phyloP scores from a whole-genome alignment of 2,797 vertebrate species.

The Strix occidentalis region DNA sequence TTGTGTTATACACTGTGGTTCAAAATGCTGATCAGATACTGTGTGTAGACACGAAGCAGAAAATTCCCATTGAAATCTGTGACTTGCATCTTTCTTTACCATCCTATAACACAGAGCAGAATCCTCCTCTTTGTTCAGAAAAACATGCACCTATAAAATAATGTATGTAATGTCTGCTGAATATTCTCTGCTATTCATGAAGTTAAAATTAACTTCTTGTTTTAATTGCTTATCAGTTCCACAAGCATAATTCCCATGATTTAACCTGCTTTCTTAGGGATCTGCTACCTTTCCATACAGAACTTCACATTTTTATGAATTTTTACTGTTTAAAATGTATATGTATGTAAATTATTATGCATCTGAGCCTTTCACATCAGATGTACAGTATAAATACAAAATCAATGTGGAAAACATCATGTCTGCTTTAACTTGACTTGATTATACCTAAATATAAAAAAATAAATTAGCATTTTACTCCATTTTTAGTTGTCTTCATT shows the following conservation, averaged over 20 bases:
- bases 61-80: not conserved
- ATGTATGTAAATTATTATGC: slow-evolving; percentile 83
- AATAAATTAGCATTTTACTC: slow-evolving; percentile 78
- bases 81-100: not conserved
- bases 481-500: slow-evolving; percentile 78
- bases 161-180: slow-evolving; percentile 47
- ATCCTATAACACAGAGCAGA: not conserved
- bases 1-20: not conserved
- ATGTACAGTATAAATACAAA: slow-evolving; percentile 76
- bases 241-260: slow-evolving; percentile 74
- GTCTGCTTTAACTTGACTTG: slow-evolving; percentile 75
- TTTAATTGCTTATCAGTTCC: slow-evolving; percentile 74
- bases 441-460: slow-evolving; percentile 81
- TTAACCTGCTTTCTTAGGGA: slow-evolving; percentile 68
- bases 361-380: slow-evolving; percentile 72
- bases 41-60: not conserved
- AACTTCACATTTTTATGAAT: slow-evolving; percentile 71
- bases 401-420: slow-evolving; percentile 74
- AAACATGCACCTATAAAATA: slow-evolving; percentile 48
- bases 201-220: slow-evolving; percentile 72
- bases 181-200: slow-evolving; percentile 67
- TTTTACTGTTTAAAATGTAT: slow-evolving; percentile 83
- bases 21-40: not conserved
- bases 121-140: slow-evolving; percentile 20
- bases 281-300: slow-evolving; percentile 63